Evolutionary conservation across 2,888 invertebrate genomes (phyloP), one percentile per base, ranked within the genome.

Genomic region (Melanchra persicariae): DNA sequence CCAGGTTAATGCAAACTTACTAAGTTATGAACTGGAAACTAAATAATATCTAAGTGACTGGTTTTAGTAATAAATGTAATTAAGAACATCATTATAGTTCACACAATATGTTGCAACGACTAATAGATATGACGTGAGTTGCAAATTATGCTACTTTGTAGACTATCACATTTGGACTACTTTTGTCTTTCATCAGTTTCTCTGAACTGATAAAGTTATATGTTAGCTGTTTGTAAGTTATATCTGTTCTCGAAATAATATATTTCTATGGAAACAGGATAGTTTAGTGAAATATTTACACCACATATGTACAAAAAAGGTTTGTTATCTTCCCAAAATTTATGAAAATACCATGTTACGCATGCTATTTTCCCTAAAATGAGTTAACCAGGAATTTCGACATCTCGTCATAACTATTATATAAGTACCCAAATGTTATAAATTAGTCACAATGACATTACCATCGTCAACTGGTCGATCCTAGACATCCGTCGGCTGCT

Each of bases 401-500:
- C 22, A 58, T 78, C 51, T 58, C 62, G 66, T 70, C 61, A 60
- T 74, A 76, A 40, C 70, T 70, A 82, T 74, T 67, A 51, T 40
- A 45, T 51, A n/a, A n/a, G n/a, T n/a, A 81, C 67, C 84, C 81
- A 73, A 57, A 51, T 71, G 55, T 71, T 79, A 79, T 47, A 62
- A 82, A 78, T 80, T 82, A 80, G 79, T 61, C 55, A 80, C 75
- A 84, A 75, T 55, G 72, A 80, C 67, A 70, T 98, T 98, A 98
- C 98, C 98, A 98, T 96, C 92, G 98, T 97, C 94, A 98, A 96
- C 95, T 98, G 97, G 91, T 98, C 97, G 96, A 98, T 98, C 96
- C 98, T 96, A 96, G 98, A 98, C 96, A 98, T 98, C 96, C 97
- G 97, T 92, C 98, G 97, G 93, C 98, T 97, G 94, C 97, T 97